These are phyloP conservation scores for Alethe castanea DNA, from an alignment of 2,113 vertebrate species.

Conservation along the genomic window DNA sequence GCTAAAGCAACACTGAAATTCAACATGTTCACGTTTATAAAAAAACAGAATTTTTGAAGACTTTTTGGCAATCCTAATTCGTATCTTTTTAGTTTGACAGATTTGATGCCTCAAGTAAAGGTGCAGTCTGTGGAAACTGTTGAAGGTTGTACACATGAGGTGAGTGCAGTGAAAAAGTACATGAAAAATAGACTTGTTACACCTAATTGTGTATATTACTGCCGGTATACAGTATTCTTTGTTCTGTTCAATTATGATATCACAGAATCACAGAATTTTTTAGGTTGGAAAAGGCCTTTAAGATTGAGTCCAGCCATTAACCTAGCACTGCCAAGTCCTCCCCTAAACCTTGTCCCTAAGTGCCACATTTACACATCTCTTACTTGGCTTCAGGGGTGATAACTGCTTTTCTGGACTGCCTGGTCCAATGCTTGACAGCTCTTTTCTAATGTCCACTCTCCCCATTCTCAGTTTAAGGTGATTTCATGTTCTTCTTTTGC, in stretches of 20 bases:
- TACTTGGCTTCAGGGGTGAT: background rate
- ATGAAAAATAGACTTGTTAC: background rate
- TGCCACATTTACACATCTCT: fast-evolving
- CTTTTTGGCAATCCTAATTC: background rate
- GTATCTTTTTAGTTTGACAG: slow-evolving; percentile 77
- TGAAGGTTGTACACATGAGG: slow-evolving; percentile 97
- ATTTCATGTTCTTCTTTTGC: fast-evolving
- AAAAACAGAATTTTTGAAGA: background rate
- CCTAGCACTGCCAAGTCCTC: background rate
- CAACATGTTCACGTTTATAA: fast-evolving
- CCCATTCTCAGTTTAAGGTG: fast-evolving
- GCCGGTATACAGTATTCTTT: background rate
- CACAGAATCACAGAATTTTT: background rate
- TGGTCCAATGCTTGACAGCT: background rate
- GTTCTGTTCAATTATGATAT: fast-evolving
- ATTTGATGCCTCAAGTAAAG: slow-evolving; percentile 94
- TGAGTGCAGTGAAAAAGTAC: slow-evolving; percentile 33
- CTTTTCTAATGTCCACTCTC: background rate
- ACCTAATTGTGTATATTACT: background rate
- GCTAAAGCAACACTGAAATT: background rate
- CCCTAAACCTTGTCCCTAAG: background rate
- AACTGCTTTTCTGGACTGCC: background rate
- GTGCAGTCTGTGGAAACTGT: slow-evolving; percentile 91
- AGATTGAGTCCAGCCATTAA: fast-evolving
- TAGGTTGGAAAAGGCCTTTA: background rate